These are phyloP conservation scores for Erpornis zantholeuca DNA, from an alignment of 2,113 vertebrate genomes.

Conservation along the genomic window DNA sequence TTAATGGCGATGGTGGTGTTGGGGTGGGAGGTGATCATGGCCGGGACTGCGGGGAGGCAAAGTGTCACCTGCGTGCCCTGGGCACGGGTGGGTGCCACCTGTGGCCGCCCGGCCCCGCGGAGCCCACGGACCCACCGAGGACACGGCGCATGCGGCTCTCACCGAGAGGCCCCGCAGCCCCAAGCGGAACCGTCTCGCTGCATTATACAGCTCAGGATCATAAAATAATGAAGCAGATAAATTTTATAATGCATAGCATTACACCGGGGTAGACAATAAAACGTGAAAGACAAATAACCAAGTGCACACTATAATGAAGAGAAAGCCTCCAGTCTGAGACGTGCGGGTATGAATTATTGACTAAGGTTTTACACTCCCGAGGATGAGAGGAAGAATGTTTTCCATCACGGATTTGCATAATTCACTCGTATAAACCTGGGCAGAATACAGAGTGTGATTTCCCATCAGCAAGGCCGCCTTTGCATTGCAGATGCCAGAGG, in stretches of 20 bases:
- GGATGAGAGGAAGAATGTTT: constrained; percentile 80
- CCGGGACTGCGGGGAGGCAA: constrained; percentile 78
- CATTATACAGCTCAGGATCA: constrained; percentile 49
- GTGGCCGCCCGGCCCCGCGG: rapidly evolving
- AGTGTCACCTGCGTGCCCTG: rapidly evolving
- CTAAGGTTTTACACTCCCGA: constrained; percentile 81
- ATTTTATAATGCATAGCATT: constrained; percentile 78
- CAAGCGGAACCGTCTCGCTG: neutral
- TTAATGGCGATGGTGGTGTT: constrained; percentile 99
- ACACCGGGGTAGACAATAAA: constrained; percentile 76
- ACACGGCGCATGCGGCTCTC: neutral
- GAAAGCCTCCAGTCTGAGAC: constrained; percentile 77
- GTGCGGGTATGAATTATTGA: constrained; percentile 81
- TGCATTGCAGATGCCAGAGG: constrained; percentile 48
- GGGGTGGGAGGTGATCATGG: constrained; percentile 98
- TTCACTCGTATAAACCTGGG: constrained; percentile 78
- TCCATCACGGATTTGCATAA: constrained; percentile 82
- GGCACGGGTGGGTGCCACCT: neutral
- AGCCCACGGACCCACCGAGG: rapidly evolving
- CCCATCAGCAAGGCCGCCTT: constrained; percentile 44
- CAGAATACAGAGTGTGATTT: constrained; percentile 71
- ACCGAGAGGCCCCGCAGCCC: neutral
- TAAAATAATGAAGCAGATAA: constrained; percentile 77
- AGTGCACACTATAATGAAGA: constrained; percentile 76
- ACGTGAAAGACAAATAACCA: constrained; percentile 77